These are phyloP conservation scores for Pseudomugil gertrudae DNA, from an alignment of 2,797 vertebrate genomes.

Conservation along the genomic window DNA sequence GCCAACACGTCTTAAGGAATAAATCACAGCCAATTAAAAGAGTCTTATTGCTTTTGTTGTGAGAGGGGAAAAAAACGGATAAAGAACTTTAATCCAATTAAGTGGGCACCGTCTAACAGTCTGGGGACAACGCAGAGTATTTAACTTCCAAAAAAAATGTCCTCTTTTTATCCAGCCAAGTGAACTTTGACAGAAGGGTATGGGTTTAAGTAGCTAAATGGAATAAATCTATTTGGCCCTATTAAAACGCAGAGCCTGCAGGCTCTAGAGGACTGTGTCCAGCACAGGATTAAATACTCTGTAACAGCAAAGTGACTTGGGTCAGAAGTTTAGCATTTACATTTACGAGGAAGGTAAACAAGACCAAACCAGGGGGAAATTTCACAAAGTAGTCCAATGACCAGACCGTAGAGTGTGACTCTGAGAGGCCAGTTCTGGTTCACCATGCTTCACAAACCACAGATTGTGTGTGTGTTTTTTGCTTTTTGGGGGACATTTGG, in stretches of 20 bases:
- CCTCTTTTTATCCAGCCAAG: conserved; percentile 43
- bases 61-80: conserved; percentile 17
- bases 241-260: conserved; percentile 26
- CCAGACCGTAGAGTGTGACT: conserved; percentile 31
- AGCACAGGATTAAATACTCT: conserved; percentile 43
- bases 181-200: conserved; percentile 58
- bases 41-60: conserved; percentile 58
- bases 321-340: conserved; percentile 17
- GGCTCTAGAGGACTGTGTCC: conserved; percentile 17
- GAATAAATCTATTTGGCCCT: conserved; percentile 39
- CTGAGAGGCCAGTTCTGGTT: conserved; percentile 37
- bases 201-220: conserved; percentile 43
- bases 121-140: conserved; percentile 60
- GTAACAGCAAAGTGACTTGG: conserved; percentile 22
- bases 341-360: conserved; percentile 36
- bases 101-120: conserved; percentile 41
- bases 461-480: conserved; percentile 31
- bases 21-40: conserved; percentile 70
- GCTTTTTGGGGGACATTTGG: not conserved
- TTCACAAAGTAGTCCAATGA: conserved; percentile 43
- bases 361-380: conserved; percentile 31
- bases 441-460: conserved; percentile 33
- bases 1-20: conserved; percentile 56
- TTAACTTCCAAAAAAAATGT: conserved; percentile 62
- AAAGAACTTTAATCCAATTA: conserved; percentile 77